Evolutionary conservation across 2,888 invertebrate genomes (phyloP), one percentile per base, ranked within the genome.

Genomic region (Itoplectis maculator): DNA sequence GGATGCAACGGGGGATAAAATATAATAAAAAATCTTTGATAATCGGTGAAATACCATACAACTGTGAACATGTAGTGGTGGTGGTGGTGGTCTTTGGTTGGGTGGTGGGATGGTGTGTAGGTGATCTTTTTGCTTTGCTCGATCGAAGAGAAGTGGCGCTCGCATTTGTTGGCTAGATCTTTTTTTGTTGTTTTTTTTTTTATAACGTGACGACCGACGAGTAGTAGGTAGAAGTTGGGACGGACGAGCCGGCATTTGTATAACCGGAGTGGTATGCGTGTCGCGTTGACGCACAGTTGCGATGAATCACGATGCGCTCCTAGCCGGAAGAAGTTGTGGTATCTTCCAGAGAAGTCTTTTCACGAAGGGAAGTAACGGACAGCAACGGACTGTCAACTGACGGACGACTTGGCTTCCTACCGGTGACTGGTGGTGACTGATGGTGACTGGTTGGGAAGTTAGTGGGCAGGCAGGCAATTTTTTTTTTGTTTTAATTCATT

Each of bases 361-460:
- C 29, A 29, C 75, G 79, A 66, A 79, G 82, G 79, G 65, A 70
- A 75, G 72, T 86, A 89, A 15, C 85, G 83, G 88, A 89, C 89
- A 89, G 88, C 89, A 88, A 87, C 89, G 89, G 88, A 89, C 88
- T 90, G 88, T 89, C 89, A 81, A 81, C 83, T 90, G 81, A 83
- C 81, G 70, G 83, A 74, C 68, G 79, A 79, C 70, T 83, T 81
- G 47, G 56, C 85, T 85, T 59, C 81, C 84, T 85, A 84, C 69
- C 79, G 82, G 84, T 85, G 86, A 78, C 79, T 85, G 81, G 75
- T 92, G 91, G 91, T 91, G 92, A 91, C 91, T 92, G 92, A 91
- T 91, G 92, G 91, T 91, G 90, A 92, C 91, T 91, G 90, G 91
- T 91, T 91, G 92, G 91, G 91, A 91, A 90, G 91, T 92, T 92